Evolutionary conservation across 2,888 invertebrate genomes (phyloP).

Genomic region (Agrochola litura): DNA sequence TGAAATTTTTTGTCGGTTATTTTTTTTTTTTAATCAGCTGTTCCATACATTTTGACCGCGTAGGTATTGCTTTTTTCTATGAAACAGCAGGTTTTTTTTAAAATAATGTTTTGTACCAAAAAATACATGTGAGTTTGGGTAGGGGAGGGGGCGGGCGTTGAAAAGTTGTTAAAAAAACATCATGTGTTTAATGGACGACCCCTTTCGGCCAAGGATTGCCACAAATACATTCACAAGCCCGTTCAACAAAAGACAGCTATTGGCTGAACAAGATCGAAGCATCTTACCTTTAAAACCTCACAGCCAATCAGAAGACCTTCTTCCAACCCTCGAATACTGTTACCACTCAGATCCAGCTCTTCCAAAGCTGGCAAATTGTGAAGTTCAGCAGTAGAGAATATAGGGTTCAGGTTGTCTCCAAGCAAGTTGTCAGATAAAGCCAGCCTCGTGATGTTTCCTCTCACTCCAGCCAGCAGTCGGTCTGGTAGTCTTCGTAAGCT

Average conservation of each 20-base stretch:
- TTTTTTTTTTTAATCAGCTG: too few relatives aligned
- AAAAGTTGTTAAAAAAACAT: too few relatives aligned
- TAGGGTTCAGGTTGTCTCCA: slow-evolving; percentile 97
- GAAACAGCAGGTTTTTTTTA: too few relatives aligned
- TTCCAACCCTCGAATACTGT: slow-evolving; percentile 95
- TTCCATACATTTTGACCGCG: too few relatives aligned
- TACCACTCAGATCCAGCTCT: slow-evolving; percentile 94
- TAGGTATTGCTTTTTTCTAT: too few relatives aligned
- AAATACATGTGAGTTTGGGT: too few relatives aligned
- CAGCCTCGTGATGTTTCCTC: slow-evolving; percentile 92
- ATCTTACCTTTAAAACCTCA: slow-evolving; percentile 92
- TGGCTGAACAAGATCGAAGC: neutral
- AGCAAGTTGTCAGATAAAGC: slow-evolving; percentile 95
- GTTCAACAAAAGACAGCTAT: neutral
- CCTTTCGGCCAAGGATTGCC: too few relatives aligned
- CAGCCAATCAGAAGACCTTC: slow-evolving; percentile 97
- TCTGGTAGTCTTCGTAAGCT: slow-evolving; percentile 95
- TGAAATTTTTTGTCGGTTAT: too few relatives aligned
- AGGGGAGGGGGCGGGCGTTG: too few relatives aligned
- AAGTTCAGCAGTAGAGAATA: slow-evolving; percentile 96
- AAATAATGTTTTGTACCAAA: too few relatives aligned
- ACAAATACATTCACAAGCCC: too few relatives aligned
- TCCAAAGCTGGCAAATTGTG: slow-evolving; percentile 93
- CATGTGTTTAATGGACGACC: too few relatives aligned
- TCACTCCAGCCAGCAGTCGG: slow-evolving; percentile 92